Base-by-base conservation (phyloP, 2,797 vertebrate species). In the Alauda arvensis region DNA sequence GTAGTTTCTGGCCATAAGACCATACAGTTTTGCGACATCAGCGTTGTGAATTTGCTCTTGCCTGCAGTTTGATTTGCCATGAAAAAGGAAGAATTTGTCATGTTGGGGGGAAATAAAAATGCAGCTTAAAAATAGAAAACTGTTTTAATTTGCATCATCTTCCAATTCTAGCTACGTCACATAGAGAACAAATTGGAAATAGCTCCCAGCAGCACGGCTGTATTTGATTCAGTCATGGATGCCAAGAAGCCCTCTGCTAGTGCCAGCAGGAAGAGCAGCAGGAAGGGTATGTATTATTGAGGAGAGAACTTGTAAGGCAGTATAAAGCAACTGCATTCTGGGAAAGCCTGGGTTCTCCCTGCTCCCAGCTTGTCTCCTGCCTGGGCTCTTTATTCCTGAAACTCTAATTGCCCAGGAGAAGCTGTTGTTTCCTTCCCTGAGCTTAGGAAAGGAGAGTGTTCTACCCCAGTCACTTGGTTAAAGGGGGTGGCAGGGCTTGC, bases 171-270 rank as follows among this genome's bases (percentile, higher is more conserved):
- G 99, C 95, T 99, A 88, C 98, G 98, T 91, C 98, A 99, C 75
- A 98, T 99, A 96, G 98, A 99, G 96, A 99, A 99, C 95, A 98
- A 97, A 84, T 89, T 98, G 96, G 98, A 99, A 96, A 97, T 98
- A 80, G 90, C 86, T 60, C 98, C 98, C 80, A 97, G 95, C 70
- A 97, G 97, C 83, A 98, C 97, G 14, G 98, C 98, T 82, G 85
- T 98, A 18, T 95, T 98, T 11, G 97, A 98, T 74, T 97, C 97
- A 29, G 94, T 98, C 92, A 98, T 98, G 97, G 98, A 98, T 85
- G 93, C 96, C 60, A 99, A 98, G 96, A 99, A 98, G 87, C 96
- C 97, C 57, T 94, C 95, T 86, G 79, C 91, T 75, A 96, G 91
- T 57, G 79, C 96, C 66, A 95, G 96, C 75, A 97, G 97, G 92